These are phyloP conservation scores for Tuta absoluta DNA, from an alignment of 2,888 invertebrate species.

Conservation along the genomic window DNA sequence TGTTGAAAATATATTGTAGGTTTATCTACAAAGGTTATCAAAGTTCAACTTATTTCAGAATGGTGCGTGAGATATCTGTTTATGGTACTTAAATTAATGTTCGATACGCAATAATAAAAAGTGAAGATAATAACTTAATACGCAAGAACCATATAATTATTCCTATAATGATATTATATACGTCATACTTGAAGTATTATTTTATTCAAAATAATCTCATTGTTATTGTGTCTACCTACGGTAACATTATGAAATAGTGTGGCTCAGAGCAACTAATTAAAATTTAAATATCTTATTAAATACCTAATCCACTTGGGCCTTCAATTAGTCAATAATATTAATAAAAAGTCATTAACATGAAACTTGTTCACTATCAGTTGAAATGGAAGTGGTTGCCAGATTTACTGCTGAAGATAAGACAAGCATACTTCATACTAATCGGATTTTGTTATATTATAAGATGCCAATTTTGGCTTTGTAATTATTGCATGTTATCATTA, in stretches of 20 bases:
- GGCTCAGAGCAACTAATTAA: too few relatives aligned
- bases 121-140: too few relatives aligned
- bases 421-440: not conserved
- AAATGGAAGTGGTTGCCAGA: not conserved
- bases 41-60: slow-evolving; percentile 9
- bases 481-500: not conserved
- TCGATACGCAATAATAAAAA: too few relatives aligned
- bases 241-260: too few relatives aligned
- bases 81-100: not conserved
- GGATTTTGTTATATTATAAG: not conserved
- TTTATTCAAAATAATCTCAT: too few relatives aligned
- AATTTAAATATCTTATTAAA: too few relatives aligned
- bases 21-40: slow-evolving; percentile 8
- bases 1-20: not conserved
- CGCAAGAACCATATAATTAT: too few relatives aligned
- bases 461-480: not conserved
- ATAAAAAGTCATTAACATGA: not conserved
- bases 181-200: too few relatives aligned
- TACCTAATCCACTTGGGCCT: too few relatives aligned
- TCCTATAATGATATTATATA: too few relatives aligned
- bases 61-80: not conserved
- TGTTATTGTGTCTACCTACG: too few relatives aligned
- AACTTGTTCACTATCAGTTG: not conserved
- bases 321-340: not conserved
- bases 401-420: not conserved